These are phyloP conservation scores for Narcine bancroftii DNA, from an alignment of 2,113 vertebrate species.

Conservation along the genomic window DNA sequence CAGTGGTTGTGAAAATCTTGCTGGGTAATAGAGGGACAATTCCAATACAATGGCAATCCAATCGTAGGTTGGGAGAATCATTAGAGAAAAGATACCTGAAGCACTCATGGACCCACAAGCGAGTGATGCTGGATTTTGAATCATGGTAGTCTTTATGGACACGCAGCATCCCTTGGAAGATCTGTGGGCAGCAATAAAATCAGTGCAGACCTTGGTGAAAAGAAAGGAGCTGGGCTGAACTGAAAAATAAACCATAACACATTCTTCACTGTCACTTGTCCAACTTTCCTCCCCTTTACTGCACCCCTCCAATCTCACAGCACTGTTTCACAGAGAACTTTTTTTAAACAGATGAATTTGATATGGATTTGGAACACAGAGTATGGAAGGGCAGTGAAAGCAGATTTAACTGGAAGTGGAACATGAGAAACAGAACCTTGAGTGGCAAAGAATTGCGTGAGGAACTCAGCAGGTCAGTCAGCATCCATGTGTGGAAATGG, in stretches of 20 bases:
- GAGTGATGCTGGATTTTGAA: conserved; percentile 64
- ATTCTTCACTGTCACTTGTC: background rate
- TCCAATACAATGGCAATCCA: background rate
- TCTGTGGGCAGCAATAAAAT: conserved; percentile 48
- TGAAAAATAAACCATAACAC: background rate
- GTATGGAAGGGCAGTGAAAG: too few relatives aligned
- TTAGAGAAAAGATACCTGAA: conserved; percentile 59
- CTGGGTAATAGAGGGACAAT: background rate
- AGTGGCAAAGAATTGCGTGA: too few relatives aligned
- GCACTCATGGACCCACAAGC: conserved; percentile 82
- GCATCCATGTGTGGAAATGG: too few relatives aligned
- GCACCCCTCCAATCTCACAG: too few relatives aligned
- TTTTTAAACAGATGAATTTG: too few relatives aligned
- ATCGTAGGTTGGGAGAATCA: background rate
- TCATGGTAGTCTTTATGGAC: conserved; percentile 72
- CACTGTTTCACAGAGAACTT: too few relatives aligned
- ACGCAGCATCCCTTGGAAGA: conserved; percentile 78
- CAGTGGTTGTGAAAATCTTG: background rate
- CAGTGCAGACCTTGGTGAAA: background rate
- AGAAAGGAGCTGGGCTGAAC: background rate
- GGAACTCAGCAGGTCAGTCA: too few relatives aligned
- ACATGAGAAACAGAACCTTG: too few relatives aligned
- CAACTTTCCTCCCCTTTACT: too few relatives aligned
- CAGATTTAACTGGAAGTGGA: too few relatives aligned
- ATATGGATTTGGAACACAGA: too few relatives aligned